Evolutionary conservation across 2,797 vertebrate genomes (phyloP).

Genomic region (Peromyscus nudipes): DNA sequence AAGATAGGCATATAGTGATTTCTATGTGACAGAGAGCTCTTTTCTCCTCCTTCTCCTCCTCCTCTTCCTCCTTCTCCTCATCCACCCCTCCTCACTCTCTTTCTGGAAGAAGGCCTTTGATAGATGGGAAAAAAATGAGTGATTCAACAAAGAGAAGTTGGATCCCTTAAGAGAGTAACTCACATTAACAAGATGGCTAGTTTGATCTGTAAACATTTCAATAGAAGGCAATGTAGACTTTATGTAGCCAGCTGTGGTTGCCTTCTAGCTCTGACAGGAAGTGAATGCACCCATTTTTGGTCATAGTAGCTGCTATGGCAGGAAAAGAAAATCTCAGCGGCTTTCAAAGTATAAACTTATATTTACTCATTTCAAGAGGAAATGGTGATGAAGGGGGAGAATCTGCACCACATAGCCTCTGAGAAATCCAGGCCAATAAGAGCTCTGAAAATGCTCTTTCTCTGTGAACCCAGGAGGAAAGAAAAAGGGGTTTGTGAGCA

Average conservation of each 20-base stretch:
- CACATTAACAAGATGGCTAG: neutral
- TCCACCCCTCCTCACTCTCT: neutral
- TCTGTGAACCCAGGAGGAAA: neutral
- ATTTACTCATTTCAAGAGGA: slow-evolving; percentile 57
- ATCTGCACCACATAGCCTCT: neutral
- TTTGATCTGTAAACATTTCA: slow-evolving; percentile 45
- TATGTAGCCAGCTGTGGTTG: neutral
- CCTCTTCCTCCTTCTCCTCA: neutral
- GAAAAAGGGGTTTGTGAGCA: neutral
- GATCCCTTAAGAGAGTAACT: neutral
- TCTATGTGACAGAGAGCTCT: neutral
- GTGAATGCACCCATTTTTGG: neutral
- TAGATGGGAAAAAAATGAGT: neutral
- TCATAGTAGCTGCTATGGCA: neutral
- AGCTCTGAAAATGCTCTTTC: neutral
- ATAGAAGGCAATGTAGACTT: neutral
- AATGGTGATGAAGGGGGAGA: neutral
- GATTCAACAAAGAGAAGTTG: neutral
- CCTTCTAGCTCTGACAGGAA: neutral
- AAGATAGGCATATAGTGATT: neutral
- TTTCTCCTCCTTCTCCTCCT: neutral
- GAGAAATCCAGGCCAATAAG: slow-evolving; percentile 48
- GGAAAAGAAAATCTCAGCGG: neutral
- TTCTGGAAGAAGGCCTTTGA: neutral
- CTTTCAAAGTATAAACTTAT: slow-evolving; percentile 23